Conservation (phyloP, 2,888 invertebrate species). For the Lathronympha strigana region DNA sequence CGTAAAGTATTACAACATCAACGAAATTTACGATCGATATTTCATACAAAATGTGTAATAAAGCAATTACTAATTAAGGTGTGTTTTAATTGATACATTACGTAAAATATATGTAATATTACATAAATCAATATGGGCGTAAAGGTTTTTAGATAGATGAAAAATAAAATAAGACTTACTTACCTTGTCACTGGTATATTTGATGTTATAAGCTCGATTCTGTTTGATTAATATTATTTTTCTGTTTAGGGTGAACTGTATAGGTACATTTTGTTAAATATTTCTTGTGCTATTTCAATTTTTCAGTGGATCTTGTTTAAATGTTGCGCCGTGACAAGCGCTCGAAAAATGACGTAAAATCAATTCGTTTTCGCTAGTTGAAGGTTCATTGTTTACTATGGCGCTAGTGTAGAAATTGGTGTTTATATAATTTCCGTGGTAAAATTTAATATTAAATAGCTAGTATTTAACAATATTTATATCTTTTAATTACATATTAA, state of each 20-base stretch:
- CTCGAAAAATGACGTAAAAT: conserved; percentile 69
- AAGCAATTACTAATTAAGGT: not conserved
- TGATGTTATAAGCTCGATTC: not conserved
- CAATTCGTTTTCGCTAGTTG: conserved; percentile 57
- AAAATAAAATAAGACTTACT: conserved; percentile 20
- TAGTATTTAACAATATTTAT: not conserved
- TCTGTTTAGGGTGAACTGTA: not conserved
- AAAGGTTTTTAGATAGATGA: not conserved
- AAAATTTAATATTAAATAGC: not conserved
- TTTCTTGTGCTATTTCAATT: conserved; percentile 51
- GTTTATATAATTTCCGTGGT: not conserved
- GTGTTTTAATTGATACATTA: not conserved
- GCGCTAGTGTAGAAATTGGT: conserved; percentile 17
- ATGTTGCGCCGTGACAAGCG: conserved; percentile 77
- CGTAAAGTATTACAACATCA: conserved; percentile 1
- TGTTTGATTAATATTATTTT: conserved; percentile 5
- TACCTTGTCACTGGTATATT: conserved; percentile 12
- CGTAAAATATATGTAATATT: not conserved
- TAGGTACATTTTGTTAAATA: conserved; percentile 48
- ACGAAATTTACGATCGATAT: conserved; percentile 38
- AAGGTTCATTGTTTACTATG: conserved; percentile 30
- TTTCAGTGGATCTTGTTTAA: conserved; percentile 65
- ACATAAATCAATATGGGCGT: conserved; percentile 23
- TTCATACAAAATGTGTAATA: conserved; percentile 22
- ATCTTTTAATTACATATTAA: not conserved